Conservation (phyloP, 2,113 vertebrate genomes). For the Hydropotes inermis region DNA sequence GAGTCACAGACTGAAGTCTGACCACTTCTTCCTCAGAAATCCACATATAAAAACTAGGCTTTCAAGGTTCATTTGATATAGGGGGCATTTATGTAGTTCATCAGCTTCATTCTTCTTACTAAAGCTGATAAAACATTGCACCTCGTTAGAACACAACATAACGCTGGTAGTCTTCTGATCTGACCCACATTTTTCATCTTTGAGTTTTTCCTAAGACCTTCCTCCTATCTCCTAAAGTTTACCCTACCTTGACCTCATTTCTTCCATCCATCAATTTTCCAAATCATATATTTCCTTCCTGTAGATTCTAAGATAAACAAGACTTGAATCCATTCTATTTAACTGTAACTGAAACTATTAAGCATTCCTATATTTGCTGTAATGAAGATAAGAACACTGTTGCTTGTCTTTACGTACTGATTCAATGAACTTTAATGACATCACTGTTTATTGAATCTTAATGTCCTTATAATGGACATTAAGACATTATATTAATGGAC, state of each 20-base stretch:
- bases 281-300: not conserved
- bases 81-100: not conserved
- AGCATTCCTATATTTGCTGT: not conserved
- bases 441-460: not conserved
- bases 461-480: no score
- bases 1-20: not conserved
- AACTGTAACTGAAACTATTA: not conserved
- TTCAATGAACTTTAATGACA: not conserved
- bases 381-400: not conserved
- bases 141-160: not conserved
- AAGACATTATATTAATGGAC: no score
- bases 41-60: not conserved
- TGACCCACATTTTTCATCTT: not conserved
- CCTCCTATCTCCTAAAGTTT: not conserved
- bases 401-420: not conserved
- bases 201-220: not conserved
- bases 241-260: not conserved
- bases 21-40: not conserved
- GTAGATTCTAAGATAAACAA: not conserved
- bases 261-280: not conserved
- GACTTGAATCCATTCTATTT: not conserved
- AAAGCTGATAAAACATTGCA: not conserved
- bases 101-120: not conserved
- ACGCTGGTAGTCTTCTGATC: not conserved
- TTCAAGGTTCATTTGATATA: not conserved